Evolutionary conservation across 2,888 invertebrate species (phyloP), one percentile per base, ranked within the genome.

Genomic region (Caenorhabditis zanzibari): DNA sequence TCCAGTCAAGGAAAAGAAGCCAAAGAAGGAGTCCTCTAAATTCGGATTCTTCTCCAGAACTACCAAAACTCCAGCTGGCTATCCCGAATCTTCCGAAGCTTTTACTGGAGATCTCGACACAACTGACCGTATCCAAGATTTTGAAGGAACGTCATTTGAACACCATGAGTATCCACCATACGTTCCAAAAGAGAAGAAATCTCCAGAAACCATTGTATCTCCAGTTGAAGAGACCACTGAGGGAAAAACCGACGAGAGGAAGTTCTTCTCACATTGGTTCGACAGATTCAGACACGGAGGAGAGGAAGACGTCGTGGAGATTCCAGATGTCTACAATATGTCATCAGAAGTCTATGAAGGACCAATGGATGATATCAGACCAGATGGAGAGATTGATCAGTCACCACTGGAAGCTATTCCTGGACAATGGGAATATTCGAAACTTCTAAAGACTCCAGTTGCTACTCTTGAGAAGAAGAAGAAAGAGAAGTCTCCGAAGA

Each of bases 281-380:
- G 72, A 75, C 35, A 38, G 76, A 47, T 64, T 19, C n/a, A 28
- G 52, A 22, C 83, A 86, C 38, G 85, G 84, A 22, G 86, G 84
- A 19, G 86, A 86, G 12, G 86, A 85, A 69, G 86, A 85, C 12
- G 79, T 66, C 3, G 77, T 82, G n/a, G 85, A 85, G 26, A 79
- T 75, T 49, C 82, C 86, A 52, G 81, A 80, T 56, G 56, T 63
- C 19, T 86, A 85, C 52, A 61, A 44, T 5, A 54, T 84, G 22
- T 58, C 82, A 44, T 56, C 85, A 5, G 77, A 85, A 12, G 63
- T 81, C 14, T 85, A 85, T 58, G 86, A 86, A 6, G 86, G 86
- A 24, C 76, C 72, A 19, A 52, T 85, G 6, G 82, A 82, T 32
- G 80, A 80, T 0, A 76, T 63, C 22, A 28, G 24, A 14, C 56